phyloP scores from a whole-genome alignment of 2,888 invertebrate species.

The Drosophila parthenogenetica region DNA sequence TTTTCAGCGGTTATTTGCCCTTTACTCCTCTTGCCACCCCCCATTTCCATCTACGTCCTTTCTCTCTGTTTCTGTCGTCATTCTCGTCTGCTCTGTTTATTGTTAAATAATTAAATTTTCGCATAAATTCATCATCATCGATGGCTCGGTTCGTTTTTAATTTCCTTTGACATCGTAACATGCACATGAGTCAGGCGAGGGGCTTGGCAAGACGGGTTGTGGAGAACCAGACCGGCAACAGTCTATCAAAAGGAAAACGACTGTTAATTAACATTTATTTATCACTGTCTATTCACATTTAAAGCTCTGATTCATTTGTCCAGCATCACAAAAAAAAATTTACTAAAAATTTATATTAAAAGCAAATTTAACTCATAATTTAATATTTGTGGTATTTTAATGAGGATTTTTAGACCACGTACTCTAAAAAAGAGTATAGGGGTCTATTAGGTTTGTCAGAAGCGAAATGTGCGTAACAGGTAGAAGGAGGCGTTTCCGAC shows the following conservation, averaged over 20 bases:
- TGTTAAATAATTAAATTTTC: conserved; percentile 76
- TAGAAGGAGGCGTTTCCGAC: too few species aligned
- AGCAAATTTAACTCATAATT: neutral
- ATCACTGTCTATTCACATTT: conserved; percentile 8
- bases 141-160: conserved; percentile 59
- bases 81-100: conserved; percentile 62
- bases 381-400: neutral
- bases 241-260: conserved; percentile 25
- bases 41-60: neutral
- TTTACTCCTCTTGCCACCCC: conserved; percentile 16
- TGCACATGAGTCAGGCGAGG: neutral
- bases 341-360: conserved; percentile 4
- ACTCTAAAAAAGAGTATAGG: too few species aligned
- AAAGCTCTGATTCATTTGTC: conserved; percentile 1
- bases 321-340: neutral
- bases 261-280: conserved; percentile 33
- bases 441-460: too few species aligned
- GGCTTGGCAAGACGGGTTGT: too few species aligned
- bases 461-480: too few species aligned
- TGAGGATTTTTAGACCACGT: neutral
- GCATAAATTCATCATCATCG: conserved; percentile 75
- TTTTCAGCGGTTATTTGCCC: conserved; percentile 68
- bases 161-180: conserved; percentile 65
- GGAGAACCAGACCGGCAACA: neutral
- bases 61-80: conserved; percentile 6